Conservation (phyloP, 1,140 invertebrate genomes). For the Saccostrea cuccullata region DNA sequence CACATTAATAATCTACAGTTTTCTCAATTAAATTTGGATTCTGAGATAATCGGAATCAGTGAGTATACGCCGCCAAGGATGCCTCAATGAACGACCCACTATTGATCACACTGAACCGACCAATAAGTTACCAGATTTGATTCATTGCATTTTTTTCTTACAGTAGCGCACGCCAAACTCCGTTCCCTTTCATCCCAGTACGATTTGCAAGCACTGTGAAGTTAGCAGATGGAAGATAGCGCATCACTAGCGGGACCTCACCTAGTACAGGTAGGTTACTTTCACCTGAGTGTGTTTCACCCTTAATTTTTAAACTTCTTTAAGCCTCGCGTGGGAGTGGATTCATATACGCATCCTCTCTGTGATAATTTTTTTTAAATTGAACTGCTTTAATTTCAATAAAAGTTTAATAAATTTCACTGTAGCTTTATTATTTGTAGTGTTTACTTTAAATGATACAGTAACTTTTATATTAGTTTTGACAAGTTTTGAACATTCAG, state of each 20-base stretch:
- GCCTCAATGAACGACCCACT: background rate
- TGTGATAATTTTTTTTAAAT: too few relatives aligned
- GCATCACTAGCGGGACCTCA: background rate
- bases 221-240: background rate
- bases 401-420: too few relatives aligned
- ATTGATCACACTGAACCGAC: slow-evolving; percentile 7
- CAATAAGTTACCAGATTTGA: slow-evolving; percentile 28
- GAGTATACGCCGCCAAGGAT: background rate
- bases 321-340: too few relatives aligned
- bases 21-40: background rate
- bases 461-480: too few relatives aligned
- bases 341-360: too few relatives aligned
- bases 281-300: background rate
- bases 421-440: too few relatives aligned
- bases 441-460: too few relatives aligned
- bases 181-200: background rate
- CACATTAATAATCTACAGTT: too few relatives aligned
- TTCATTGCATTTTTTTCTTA: slow-evolving; percentile 5
- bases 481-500: too few relatives aligned
- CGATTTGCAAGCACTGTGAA: background rate
- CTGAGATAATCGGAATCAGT: background rate
- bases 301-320: too few relatives aligned
- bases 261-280: background rate
- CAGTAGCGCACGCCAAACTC: slow-evolving; percentile 5
- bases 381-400: too few relatives aligned